These are phyloP conservation scores for Aphaenogaster ashmeadi DNA, from an alignment of 1,140 invertebrate species.

Conservation along the genomic window DNA sequence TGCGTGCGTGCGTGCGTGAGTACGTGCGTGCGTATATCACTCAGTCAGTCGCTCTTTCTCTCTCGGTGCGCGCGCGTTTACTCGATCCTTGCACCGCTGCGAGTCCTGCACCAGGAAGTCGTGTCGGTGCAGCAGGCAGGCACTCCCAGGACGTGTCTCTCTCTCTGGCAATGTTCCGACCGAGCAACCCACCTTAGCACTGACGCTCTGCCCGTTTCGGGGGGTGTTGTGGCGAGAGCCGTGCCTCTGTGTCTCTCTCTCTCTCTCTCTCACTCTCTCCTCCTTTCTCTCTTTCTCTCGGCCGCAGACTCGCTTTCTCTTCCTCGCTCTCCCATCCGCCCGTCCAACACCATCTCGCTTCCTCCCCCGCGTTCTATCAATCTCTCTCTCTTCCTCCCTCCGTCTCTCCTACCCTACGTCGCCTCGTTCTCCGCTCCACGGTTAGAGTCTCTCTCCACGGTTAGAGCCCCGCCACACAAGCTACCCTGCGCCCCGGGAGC, in stretches of 20 bases:
- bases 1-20: conserved; percentile 9
- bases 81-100: conserved; percentile 72
- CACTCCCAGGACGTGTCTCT: conserved; percentile 82
- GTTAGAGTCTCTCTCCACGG: conserved; percentile 73
- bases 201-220: conserved; percentile 85
- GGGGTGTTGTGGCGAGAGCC: conserved; percentile 81
- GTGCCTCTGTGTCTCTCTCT: conserved; percentile 72
- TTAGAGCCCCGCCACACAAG: conserved; percentile 84
- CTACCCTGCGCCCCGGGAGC: conserved; percentile 86
- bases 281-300: conserved; percentile 14
- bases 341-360: conserved; percentile 67
- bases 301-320: conserved; percentile 73
- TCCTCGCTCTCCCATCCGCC: conserved; percentile 9
- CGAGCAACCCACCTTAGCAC: conserved; percentile 86
- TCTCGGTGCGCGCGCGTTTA: conserved; percentile 59
- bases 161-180: conserved; percentile 84
- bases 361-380: conserved; percentile 49
- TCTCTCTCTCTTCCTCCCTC: conserved; percentile 48
- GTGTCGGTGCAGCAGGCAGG: conserved; percentile 81
- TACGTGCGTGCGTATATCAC: conserved; percentile 7
- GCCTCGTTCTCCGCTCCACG: conserved; percentile 66
- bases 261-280: conserved; percentile 36
- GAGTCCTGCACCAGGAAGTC: conserved; percentile 73
- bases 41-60: conserved; percentile 53
- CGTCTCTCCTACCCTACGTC: conserved; percentile 30